These are phyloP conservation scores for Hirtodrosophila trivittata DNA, from an alignment of 2,888 invertebrate genomes.

Conservation along the genomic window DNA sequence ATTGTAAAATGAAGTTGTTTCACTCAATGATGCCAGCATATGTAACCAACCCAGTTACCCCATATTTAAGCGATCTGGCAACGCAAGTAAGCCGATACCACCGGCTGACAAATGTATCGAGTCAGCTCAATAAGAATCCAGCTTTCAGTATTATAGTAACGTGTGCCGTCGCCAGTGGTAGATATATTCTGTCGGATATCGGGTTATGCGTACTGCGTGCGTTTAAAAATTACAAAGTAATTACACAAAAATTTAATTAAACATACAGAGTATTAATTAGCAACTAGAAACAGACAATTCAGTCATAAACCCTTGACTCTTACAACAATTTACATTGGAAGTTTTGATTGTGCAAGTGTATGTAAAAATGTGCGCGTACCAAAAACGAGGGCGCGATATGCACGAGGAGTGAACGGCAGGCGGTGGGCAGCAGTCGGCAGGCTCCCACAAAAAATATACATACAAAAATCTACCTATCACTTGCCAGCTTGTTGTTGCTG, in stretches of 20 bases:
- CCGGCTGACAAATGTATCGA: slow-evolving; percentile 56
- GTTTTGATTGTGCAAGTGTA: slow-evolving; percentile 72
- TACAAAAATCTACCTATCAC: slow-evolving; percentile 75
- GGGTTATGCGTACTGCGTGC: slow-evolving; percentile 69
- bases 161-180: slow-evolving; percentile 70
- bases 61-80: slow-evolving; percentile 21
- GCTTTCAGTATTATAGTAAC: slow-evolving; percentile 66
- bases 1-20: not conserved
- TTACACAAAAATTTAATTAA: slow-evolving; percentile 48
- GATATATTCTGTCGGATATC: slow-evolving; percentile 60
- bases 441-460: slow-evolving; percentile 66
- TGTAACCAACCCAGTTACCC: slow-evolving; percentile 20
- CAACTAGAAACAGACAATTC: slow-evolving; percentile 6
- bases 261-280: slow-evolving; percentile 33
- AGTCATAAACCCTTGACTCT: slow-evolving; percentile 21
- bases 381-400: slow-evolving; percentile 76
- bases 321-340: slow-evolving; percentile 38
- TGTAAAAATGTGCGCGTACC: slow-evolving; percentile 78
- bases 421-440: slow-evolving; percentile 48
- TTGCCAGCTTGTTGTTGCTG: slow-evolving; percentile 43
- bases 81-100: slow-evolving; percentile 32
- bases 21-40: not conserved
- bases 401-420: slow-evolving; percentile 57
- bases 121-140: slow-evolving; percentile 49
- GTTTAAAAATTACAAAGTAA: slow-evolving; percentile 72